Conservation (phyloP, 2,797 vertebrate genomes). For the Bovichtus variegatus region DNA sequence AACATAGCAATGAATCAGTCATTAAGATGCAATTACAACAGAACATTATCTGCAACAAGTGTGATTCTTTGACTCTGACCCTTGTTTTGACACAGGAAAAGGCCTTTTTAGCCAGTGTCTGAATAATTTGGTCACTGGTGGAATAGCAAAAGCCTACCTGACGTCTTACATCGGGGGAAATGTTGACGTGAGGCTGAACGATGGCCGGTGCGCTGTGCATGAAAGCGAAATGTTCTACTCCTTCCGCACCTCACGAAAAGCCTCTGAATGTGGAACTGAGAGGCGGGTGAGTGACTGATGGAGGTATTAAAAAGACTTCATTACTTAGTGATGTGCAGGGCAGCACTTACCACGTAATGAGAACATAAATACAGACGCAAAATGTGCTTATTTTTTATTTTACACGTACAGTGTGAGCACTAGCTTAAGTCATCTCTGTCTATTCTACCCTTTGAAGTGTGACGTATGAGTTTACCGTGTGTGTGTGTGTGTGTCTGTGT, state of each 20-base stretch:
- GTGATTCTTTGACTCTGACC: neutral
- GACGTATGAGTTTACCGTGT: no score
- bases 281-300: slow-evolving; percentile 60
- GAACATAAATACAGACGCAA: neutral
- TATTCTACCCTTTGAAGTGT: no score
- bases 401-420: no score
- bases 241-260: slow-evolving; percentile 57
- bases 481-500: no score
- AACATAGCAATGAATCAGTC: no score
- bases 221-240: slow-evolving; percentile 64
- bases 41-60: neutral
- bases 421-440: no score
- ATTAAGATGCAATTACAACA: no score
- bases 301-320: neutral
- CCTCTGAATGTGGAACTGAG: slow-evolving; percentile 72
- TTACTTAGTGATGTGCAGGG: neutral
- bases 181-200: slow-evolving; percentile 73
- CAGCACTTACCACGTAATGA: neutral
- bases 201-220: slow-evolving; percentile 70
- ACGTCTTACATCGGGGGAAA: slow-evolving; percentile 49
- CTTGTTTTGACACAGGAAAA: slow-evolving; percentile 63
- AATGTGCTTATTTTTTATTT: no score
- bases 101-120: slow-evolving; percentile 79
- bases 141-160: slow-evolving; percentile 77
- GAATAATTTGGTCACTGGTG: slow-evolving; percentile 69